Evolutionary conservation across 1,140 invertebrate species (phyloP).

Genomic region (Zaprionus tsacasi): DNA sequence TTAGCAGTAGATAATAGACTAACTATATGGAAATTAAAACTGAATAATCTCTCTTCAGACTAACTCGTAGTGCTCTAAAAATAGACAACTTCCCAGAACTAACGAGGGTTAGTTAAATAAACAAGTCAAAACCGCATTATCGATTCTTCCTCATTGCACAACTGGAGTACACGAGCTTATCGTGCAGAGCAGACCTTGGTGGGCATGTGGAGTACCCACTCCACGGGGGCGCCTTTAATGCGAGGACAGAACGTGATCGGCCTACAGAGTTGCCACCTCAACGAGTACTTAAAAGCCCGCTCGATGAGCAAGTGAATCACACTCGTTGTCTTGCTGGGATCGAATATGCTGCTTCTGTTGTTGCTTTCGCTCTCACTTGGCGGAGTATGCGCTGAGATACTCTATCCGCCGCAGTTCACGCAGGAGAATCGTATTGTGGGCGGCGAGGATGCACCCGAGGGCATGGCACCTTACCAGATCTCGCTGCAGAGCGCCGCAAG

Average conservation of each 20-base stretch:
- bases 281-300: neutral
- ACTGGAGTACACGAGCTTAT: constrained; percentile 25
- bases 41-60: neutral
- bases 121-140: constrained; percentile 6
- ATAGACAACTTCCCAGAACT: constrained; percentile 13
- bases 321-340: neutral
- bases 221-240: neutral
- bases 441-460: constrained; percentile 82
- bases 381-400: constrained; percentile 14
- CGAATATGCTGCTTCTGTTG: constrained; percentile 25
- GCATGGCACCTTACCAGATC: constrained; percentile 84
- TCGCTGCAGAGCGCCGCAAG: constrained; percentile 73
- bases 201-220: neutral
- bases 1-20: neutral
- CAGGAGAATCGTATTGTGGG: constrained; percentile 82
- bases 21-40: neutral
- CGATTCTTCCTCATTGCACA: constrained; percentile 21
- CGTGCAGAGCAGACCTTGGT: constrained; percentile 5
- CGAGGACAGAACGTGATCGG: neutral
- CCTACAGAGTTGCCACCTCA: neutral
- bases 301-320: neutral
- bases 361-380: constrained; percentile 8
- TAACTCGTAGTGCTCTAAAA: neutral
- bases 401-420: constrained; percentile 72
- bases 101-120: neutral